phyloP scores from a whole-genome alignment of 64 coral and sea anemone species.

The Pocillopora verrucosa region DNA sequence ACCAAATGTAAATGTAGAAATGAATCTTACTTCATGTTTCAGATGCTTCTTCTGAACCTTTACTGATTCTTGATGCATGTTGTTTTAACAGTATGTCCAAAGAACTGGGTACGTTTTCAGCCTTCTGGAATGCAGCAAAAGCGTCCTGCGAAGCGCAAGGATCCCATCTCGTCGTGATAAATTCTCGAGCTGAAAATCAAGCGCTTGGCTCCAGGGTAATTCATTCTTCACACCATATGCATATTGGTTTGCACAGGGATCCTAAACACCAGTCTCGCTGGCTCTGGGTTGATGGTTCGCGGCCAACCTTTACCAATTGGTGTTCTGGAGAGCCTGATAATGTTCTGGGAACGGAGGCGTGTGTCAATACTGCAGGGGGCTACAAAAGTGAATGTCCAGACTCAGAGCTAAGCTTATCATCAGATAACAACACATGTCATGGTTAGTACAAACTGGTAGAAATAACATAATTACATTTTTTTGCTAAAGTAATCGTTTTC shows the following conservation, averaged over 20 bases:
- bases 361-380: no score
- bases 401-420: neutral
- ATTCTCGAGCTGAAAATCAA: neutral
- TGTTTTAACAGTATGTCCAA: neutral
- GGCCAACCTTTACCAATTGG: neutral
- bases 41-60: no score
- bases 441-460: neutral
- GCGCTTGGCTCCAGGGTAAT: neutral
- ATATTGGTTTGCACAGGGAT: neutral
- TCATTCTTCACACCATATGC: no score
- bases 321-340: neutral
- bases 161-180: neutral
- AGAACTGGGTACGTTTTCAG: neutral
- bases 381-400: constrained; percentile 4
- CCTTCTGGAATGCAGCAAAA: neutral
- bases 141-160: neutral
- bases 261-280: neutral
- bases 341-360: neutral
- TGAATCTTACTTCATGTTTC: no score
- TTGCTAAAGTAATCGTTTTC: no score
- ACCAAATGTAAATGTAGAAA: no score
- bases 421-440: neutral
- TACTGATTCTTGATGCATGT: no score
- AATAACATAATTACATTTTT: no score
- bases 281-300: neutral